These are phyloP conservation scores for Galago senegalensis DNA, from an alignment of 2,797 vertebrate species.

Conservation along the genomic window DNA sequence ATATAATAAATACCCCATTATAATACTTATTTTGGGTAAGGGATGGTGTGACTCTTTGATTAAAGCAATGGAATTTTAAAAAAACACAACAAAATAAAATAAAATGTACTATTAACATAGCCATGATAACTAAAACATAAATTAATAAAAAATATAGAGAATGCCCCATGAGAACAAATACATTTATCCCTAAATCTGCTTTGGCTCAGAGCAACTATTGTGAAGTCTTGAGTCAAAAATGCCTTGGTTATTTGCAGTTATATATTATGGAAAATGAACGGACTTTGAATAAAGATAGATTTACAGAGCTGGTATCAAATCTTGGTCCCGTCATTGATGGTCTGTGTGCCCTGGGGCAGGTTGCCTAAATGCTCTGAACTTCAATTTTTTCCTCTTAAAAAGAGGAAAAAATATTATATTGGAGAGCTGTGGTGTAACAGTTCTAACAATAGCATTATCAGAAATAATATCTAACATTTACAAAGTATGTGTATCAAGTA, in stretches of 20 bases:
- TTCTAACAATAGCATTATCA: neutral
- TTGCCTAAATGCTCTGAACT: neutral
- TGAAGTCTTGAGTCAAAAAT: conserved; percentile 6
- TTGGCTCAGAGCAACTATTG: neutral
- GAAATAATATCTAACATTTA: neutral
- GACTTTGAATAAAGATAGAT: neutral
- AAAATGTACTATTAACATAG: neutral
- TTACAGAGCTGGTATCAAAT: neutral
- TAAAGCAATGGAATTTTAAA: conserved; percentile 19
- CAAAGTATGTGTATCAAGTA: neutral
- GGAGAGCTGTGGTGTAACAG: neutral
- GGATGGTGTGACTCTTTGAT: neutral
- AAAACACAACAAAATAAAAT: neutral
- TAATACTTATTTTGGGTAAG: conserved; percentile 21
- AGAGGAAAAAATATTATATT: neutral
- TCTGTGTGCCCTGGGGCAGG: neutral
- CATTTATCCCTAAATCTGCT: neutral
- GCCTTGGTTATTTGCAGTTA: conserved; percentile 8
- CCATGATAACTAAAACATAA: neutral
- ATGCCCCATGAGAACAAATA: neutral
- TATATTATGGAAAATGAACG: neutral
- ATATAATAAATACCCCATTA: neutral
- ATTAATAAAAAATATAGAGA: conserved; percentile 8
- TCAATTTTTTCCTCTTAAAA: conserved; percentile 11
- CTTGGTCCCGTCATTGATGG: neutral